Evolutionary conservation across 2,113 vertebrate genomes (phyloP).

Genomic region (Camelus dromedarius): DNA sequence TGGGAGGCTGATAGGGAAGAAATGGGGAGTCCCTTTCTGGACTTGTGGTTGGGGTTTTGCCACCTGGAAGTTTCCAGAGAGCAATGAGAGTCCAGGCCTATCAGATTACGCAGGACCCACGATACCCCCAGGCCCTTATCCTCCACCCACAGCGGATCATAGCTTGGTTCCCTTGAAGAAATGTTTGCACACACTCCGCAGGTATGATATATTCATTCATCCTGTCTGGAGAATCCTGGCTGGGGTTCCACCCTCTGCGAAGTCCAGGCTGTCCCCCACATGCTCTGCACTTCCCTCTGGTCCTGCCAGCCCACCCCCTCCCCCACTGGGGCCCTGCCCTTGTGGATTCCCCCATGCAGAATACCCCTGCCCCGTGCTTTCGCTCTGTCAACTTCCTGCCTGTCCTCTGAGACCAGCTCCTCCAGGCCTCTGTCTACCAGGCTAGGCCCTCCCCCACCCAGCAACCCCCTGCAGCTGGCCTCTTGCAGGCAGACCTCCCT

Average conservation of each 20-base stretch:
- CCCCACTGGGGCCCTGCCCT: neutral
- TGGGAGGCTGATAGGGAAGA: neutral
- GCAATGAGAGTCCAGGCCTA: neutral
- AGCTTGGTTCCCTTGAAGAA: neutral
- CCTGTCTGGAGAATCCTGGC: neutral
- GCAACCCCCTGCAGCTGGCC: neutral
- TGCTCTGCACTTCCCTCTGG: neutral
- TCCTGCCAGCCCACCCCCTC: neutral
- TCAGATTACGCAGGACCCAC: neutral
- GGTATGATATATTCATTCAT: too few relatives aligned
- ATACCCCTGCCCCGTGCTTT: neutral
- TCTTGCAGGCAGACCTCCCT: neutral
- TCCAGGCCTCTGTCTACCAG: neutral
- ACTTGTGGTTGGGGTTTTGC: neutral
- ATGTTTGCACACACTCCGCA: neutral
- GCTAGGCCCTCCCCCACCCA: neutral
- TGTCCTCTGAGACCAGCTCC: neutral
- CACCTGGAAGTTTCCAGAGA: neutral
- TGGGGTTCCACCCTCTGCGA: neutral
- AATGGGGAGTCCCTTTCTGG: neutral
- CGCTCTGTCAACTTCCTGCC: neutral
- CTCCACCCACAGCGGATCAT: neutral
- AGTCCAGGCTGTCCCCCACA: neutral
- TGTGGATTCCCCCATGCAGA: neutral
- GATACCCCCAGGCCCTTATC: neutral